Evolutionary conservation across 1,140 invertebrate species (phyloP).

Genomic region (Penaeus japonicus): DNA sequence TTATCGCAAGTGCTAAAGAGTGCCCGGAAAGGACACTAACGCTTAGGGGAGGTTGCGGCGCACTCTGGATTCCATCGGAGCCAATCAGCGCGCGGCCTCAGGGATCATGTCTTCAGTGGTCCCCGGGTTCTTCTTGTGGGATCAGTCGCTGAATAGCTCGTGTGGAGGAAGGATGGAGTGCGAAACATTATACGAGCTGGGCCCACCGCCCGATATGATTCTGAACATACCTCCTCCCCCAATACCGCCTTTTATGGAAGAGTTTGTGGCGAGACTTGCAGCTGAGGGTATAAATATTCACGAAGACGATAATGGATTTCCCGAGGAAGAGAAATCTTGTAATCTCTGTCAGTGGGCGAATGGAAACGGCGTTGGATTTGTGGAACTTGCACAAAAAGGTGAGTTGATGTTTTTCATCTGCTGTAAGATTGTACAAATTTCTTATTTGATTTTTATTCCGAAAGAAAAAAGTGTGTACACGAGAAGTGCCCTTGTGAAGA

Average conservation of each 20-base stretch:
- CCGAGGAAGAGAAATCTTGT: slow-evolving; percentile 56
- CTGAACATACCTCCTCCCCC: slow-evolving; percentile 82
- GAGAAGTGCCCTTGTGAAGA: too few species aligned
- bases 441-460: background rate
- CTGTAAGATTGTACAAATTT: background rate
- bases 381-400: slow-evolving; percentile 79
- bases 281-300: slow-evolving; percentile 50
- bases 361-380: slow-evolving; percentile 72
- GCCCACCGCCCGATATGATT: slow-evolving; percentile 81
- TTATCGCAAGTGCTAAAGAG: background rate
- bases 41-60: background rate
- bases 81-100: slow-evolving; percentile 42
- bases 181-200: slow-evolving; percentile 67
- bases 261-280: slow-evolving; percentile 53
- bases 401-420: slow-evolving; percentile 41
- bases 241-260: slow-evolving; percentile 75
- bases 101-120: slow-evolving; percentile 52
- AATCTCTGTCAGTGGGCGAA: slow-evolving; percentile 67
- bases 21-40: slow-evolving; percentile 23
- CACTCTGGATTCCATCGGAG: slow-evolving; percentile 21
- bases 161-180: slow-evolving; percentile 59
- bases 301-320: background rate
- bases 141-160: slow-evolving; percentile 52
- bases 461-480: background rate
- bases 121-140: slow-evolving; percentile 52